Evolutionary conservation across 2,797 vertebrate genomes (phyloP).

Genomic region (Macrochelys suwanniensis): DNA sequence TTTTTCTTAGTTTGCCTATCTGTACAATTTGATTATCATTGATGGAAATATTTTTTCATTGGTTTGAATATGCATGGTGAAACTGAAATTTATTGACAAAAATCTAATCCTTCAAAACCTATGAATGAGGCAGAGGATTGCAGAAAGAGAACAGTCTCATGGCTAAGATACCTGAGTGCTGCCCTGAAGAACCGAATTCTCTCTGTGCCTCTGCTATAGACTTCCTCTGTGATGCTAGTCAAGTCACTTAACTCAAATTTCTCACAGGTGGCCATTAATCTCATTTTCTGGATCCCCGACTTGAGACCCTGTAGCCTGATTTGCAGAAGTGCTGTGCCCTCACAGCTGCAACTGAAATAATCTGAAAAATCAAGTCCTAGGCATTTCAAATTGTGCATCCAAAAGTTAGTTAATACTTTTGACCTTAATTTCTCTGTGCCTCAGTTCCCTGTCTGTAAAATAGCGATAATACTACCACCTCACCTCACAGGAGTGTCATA

Average conservation of each 20-base stretch:
- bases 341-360: not conserved
- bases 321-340: not conserved
- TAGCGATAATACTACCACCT: not conserved
- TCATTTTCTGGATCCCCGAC: not conserved
- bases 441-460: not conserved
- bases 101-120: not conserved
- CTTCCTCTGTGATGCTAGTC: not conserved
- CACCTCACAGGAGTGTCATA: not conserved
- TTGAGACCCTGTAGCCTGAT: not conserved
- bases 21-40: not conserved
- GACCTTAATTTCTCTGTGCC: not conserved
- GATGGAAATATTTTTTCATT: not conserved
- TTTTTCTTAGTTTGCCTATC: not conserved
- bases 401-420: not conserved
- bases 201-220: not conserved
- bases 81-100: not conserved
- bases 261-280: not conserved
- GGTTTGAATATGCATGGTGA: not conserved
- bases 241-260: not conserved
- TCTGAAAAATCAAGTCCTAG: not conserved
- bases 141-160: not conserved
- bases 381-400: not conserved
- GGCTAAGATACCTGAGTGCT: accelerated
- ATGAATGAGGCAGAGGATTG: not conserved
- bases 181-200: not conserved